Percentiles rank a stretch among this genome's conserved stretches.
Evolutionary conservation across 2,113 vertebrate genomes (phyloP).

Genomic region (Pristiophorus japonicus): DNA sequence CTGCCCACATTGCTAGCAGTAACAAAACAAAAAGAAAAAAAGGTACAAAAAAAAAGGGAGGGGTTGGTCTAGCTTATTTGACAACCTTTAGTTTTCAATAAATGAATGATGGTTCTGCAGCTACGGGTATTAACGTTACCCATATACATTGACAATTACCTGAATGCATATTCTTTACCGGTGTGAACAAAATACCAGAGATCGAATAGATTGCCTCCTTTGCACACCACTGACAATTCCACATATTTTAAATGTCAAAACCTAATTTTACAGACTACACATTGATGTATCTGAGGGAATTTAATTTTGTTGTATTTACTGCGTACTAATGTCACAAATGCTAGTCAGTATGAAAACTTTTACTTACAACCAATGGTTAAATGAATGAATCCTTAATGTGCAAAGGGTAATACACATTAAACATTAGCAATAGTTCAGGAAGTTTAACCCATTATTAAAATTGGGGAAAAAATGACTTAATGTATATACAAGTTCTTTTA

Average conservation of each 20-base stretch:
- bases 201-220: not conserved
- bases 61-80: not conserved
- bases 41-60: not conserved
- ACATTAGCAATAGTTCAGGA: not conserved
- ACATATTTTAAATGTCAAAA: not conserved
- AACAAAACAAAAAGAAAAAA: slow-evolving; percentile 19
- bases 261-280: not conserved
- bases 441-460: not conserved
- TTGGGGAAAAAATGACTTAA: not conserved
- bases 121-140: not conserved
- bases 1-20: slow-evolving; percentile 21
- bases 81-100: slow-evolving; percentile 6
- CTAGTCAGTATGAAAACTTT: not conserved
- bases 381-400: not conserved
- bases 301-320: not conserved
- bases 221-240: not conserved
- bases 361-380: not conserved
- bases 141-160: not conserved
- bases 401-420: not conserved
- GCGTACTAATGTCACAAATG: not conserved
- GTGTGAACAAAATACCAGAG: not conserved
- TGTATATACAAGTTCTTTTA: not conserved
- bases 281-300: not conserved
- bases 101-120: not conserved
- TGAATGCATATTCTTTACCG: not conserved